phyloP scores from a whole-genome alignment of 2,113 vertebrate genomes.

The Monopterus albus region DNA sequence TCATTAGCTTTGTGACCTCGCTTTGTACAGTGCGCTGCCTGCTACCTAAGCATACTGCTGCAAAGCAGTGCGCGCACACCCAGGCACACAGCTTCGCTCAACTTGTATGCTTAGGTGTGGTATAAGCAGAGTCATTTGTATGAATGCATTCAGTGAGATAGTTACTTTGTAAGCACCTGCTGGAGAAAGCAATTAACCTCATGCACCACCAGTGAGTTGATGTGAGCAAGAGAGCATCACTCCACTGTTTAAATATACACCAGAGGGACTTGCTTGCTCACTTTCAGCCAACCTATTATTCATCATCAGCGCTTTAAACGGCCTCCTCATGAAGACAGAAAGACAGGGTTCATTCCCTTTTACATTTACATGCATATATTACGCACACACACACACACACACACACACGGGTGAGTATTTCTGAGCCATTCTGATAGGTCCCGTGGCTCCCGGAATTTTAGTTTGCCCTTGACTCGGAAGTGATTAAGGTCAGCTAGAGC shows the following conservation, averaged over 20 bases:
- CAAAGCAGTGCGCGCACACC: constrained; percentile 35
- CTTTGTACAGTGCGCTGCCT: constrained; percentile 10
- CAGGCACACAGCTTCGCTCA: constrained; percentile 17
- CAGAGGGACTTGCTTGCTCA: constrained; percentile 42
- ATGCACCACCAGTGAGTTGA: constrained; percentile 54
- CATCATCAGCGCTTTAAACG: constrained; percentile 63
- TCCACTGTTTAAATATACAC: constrained; percentile 62
- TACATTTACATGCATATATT: constrained; percentile 26
- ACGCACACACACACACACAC: constrained; percentile 21
- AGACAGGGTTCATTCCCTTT: constrained; percentile 37
- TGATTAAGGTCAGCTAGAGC: constrained; percentile 61
- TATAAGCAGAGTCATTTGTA: constrained; percentile 66
- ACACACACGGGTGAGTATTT: constrained; percentile 48
- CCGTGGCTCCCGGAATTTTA: constrained; percentile 35
- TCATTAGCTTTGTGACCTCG: constrained; percentile 49
- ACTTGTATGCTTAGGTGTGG: constrained; percentile 42
- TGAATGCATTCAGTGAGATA: constrained; percentile 67
- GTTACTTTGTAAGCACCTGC: constrained; percentile 67
- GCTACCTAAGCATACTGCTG: constrained; percentile 31
- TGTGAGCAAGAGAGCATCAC: constrained; percentile 58
- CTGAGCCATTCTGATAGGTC: constrained; percentile 34
- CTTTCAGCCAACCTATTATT: constrained; percentile 47
- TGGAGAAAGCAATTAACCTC: constrained; percentile 77
- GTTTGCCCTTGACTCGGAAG: constrained; percentile 45
- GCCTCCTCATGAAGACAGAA: constrained; percentile 49